phyloP scores from a whole-genome alignment of 2,113 vertebrate genomes.

The Ceuthmochares aereus region DNA sequence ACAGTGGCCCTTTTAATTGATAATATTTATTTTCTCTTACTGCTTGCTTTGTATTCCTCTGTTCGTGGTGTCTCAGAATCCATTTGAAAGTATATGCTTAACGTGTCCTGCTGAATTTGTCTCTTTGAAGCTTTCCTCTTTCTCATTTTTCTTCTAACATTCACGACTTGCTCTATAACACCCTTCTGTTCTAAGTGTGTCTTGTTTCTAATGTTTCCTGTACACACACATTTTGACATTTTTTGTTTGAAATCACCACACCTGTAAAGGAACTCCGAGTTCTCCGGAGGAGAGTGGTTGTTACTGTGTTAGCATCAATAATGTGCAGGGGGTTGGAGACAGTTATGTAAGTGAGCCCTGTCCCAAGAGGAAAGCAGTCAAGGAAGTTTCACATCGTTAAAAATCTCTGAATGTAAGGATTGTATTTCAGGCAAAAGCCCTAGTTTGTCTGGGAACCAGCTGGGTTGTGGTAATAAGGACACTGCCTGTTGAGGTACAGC shows the following conservation, averaged over 20 bases:
- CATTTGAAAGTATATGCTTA: background rate
- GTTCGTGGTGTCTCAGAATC: background rate
- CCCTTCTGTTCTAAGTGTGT: background rate
- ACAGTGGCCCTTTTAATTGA: background rate
- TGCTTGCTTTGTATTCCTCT: background rate
- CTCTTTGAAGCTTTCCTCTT: background rate
- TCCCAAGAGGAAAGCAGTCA: background rate
- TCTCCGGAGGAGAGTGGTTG: background rate
- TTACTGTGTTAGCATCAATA: fast-evolving
- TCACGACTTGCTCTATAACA: background rate
- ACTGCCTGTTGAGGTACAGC: background rate
- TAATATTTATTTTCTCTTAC: background rate
- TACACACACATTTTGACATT: background rate
- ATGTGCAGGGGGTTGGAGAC: background rate
- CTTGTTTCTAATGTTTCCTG: background rate
- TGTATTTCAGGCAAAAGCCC: background rate
- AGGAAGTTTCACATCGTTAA: background rate
- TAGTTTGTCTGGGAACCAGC: background rate
- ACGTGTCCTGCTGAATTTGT: background rate
- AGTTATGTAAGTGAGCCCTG: fast-evolving
- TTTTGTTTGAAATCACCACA: background rate
- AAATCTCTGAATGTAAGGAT: background rate
- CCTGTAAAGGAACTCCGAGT: background rate
- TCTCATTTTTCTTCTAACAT: background rate
- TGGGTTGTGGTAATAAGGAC: background rate